Conservation (phyloP, 2,113 vertebrate genomes). For the Pagrus major region DNA sequence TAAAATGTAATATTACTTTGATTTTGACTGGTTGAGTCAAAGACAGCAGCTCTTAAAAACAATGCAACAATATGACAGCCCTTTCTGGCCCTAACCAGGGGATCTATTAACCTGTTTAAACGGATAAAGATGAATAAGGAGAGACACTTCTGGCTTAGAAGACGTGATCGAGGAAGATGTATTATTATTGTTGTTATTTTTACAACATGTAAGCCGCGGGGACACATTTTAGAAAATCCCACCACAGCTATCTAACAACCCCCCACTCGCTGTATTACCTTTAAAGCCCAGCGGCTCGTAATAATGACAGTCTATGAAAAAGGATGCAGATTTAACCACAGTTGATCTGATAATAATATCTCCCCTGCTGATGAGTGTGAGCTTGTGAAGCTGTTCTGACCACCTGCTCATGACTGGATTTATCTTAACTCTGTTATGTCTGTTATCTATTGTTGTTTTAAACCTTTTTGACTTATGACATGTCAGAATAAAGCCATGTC, state of each 20-base stretch:
- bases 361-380: neutral
- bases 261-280: too few species aligned
- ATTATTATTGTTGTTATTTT: neutral
- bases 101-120: constrained; percentile 12
- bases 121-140: neutral
- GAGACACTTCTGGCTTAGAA: neutral
- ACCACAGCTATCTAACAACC: too few species aligned
- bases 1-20: too few species aligned
- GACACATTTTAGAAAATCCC: neutral
- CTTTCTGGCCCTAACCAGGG: constrained; percentile 11
- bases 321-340: neutral
- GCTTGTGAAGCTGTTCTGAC: neutral
- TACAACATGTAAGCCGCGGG: too few species aligned
- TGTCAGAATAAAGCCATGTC: neutral
- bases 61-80: neutral
- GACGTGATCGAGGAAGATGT: neutral
- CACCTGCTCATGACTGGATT: neutral
- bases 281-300: neutral
- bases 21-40: neutral
- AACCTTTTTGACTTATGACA: neutral
- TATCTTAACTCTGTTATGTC: neutral
- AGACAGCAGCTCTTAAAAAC: neutral
- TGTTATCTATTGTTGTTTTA: neutral
- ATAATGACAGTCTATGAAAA: neutral
- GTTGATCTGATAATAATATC: neutral